Evolutionary conservation across 2,797 vertebrate genomes (phyloP).

Genomic region (Bryconaethiops microstoma): DNA sequence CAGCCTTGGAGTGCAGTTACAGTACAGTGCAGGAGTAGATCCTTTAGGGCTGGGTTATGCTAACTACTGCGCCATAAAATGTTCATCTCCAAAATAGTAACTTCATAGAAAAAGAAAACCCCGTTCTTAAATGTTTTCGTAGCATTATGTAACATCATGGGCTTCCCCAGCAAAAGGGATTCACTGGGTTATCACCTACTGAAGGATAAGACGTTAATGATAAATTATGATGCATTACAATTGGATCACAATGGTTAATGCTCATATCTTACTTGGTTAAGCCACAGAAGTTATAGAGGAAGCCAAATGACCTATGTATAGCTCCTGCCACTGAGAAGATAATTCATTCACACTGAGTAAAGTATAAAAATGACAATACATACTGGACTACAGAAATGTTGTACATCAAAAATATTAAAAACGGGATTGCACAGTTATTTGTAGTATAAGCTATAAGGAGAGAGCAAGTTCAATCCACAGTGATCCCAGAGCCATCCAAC

Average conservation of each 20-base stretch:
- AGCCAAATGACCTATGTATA: background rate
- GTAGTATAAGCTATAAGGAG: no score
- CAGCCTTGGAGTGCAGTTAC: background rate
- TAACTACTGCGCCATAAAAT: background rate
- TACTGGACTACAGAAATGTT: background rate
- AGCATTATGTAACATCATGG: no score
- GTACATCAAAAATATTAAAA: background rate
- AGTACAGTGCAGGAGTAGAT: background rate
- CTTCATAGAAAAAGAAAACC: background rate
- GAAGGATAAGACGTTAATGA: background rate
- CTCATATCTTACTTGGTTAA: background rate
- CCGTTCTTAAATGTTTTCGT: no score
- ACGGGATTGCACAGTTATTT: no score
- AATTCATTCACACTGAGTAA: background rate
- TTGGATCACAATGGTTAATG: background rate
- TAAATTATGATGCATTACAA: background rate
- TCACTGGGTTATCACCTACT: no score
- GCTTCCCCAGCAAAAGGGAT: no score
- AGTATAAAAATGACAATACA: background rate
- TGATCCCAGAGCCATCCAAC: no score
- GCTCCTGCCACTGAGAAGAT: background rate
- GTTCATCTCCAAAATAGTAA: background rate
- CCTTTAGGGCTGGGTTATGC: background rate
- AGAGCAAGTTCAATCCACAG: no score
- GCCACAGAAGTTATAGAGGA: background rate